A percentile compares a stretch with the other conserved stretches of the same genome.
Evolutionary conservation across 2,888 invertebrate species (phyloP).

Genomic region (Dryobotodes eremita): DNA sequence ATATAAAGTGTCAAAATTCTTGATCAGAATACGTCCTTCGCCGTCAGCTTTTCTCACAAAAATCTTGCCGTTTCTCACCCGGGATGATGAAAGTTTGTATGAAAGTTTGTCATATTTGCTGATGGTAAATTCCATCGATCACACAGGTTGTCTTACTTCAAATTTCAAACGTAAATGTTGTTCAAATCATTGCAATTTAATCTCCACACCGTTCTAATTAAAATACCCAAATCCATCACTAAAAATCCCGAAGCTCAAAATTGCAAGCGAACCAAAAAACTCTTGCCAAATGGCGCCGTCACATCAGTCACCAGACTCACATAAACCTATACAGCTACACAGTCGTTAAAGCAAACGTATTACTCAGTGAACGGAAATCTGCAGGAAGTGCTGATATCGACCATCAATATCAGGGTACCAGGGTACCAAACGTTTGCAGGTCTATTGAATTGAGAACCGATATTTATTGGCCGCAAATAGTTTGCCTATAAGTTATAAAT

Average conservation of each 20-base stretch:
- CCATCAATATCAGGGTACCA: constrained; percentile 73
- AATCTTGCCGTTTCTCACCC: too few species aligned
- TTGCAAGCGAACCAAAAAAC: constrained; percentile 52
- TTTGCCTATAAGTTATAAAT: constrained; percentile 58
- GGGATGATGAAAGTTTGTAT: too few species aligned
- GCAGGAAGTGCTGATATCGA: constrained; percentile 82
- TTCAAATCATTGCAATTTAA: background rate
- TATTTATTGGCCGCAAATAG: constrained; percentile 77
- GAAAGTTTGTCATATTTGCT: too few species aligned
- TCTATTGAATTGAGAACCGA: constrained; percentile 76
- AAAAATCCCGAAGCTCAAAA: constrained; percentile 33
- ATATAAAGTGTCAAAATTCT: too few species aligned
- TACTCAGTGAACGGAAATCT: constrained; percentile 81
- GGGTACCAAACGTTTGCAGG: constrained; percentile 73
- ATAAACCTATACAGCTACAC: constrained; percentile 64
- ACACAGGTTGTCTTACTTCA: too few species aligned
- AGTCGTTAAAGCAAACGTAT: constrained; percentile 82
- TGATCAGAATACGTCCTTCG: too few species aligned
- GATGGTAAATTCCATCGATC: too few species aligned
- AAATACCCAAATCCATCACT: constrained; percentile 43
- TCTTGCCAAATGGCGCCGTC: constrained; percentile 47
- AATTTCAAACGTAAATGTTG: background rate
- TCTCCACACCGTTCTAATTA: constrained; percentile 15
- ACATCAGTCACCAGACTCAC: constrained; percentile 58
- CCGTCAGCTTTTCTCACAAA: too few species aligned